Conservation (phyloP, 2,113 vertebrate species). For the Spea multiplicata region DNA sequence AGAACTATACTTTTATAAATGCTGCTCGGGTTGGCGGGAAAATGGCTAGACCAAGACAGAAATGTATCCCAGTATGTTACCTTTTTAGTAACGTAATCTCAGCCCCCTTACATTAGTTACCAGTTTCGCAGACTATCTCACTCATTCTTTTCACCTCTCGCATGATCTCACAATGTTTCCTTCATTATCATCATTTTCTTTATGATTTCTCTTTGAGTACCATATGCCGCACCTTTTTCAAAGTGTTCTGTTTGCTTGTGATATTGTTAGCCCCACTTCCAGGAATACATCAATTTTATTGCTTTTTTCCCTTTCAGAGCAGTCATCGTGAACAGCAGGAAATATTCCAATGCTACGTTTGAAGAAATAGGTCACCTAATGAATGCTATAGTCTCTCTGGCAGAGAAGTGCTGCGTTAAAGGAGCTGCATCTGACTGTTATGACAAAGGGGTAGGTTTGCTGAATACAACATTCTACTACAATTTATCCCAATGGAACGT, state of each 20-base stretch:
- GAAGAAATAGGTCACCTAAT: conserved; percentile 63
- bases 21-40: too few species aligned
- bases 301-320: conserved; percentile 52
- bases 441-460: conserved; percentile 55
- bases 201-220: not conserved
- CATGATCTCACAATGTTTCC: not conserved
- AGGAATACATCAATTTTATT: conserved; percentile 7
- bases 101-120: too few species aligned
- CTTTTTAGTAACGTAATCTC: too few species aligned
- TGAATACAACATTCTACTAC: not conserved
- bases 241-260: not conserved
- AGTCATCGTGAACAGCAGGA: conserved; percentile 65
- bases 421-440: conserved; percentile 63
- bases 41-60: too few species aligned
- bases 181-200: not conserved
- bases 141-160: too few species aligned
- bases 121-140: too few species aligned
- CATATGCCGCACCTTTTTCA: not conserved
- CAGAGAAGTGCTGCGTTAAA: conserved; percentile 59
- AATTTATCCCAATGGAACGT: too few species aligned
- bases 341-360: conserved; percentile 67
- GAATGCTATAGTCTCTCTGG: conserved; percentile 60
- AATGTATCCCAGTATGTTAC: too few species aligned
- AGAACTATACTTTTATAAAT: too few species aligned
- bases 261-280: not conserved